phyloP scores from a whole-genome alignment of 2,113 vertebrate genomes.

The Peromyscus polionotus region DNA sequence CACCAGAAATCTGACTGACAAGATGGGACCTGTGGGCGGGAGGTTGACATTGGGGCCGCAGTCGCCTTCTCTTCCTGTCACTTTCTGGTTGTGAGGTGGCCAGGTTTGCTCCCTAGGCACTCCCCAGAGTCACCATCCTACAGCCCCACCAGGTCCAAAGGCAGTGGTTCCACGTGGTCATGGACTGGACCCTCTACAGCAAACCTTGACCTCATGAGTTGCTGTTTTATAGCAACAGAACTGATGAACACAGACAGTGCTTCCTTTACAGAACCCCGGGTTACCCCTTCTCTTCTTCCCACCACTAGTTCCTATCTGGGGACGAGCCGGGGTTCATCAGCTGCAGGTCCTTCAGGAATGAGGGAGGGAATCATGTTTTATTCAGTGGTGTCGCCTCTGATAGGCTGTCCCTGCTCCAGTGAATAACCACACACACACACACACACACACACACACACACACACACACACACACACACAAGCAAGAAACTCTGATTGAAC shows the following conservation, averaged over 20 bases:
- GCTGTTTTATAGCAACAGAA: background rate
- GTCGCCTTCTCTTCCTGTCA: background rate
- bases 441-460: no score
- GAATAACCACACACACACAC: background rate
- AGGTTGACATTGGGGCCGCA: no score
- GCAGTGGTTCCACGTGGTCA: background rate
- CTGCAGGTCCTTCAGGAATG: background rate
- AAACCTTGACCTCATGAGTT: background rate
- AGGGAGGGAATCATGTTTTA: no score
- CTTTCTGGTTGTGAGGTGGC: background rate
- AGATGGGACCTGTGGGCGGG: no score
- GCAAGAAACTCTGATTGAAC: background rate
- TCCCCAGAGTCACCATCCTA: background rate
- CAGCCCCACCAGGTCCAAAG: no score
- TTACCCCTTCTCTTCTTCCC: background rate
- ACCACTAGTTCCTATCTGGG: constrained; percentile 12
- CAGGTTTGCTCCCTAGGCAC: background rate
- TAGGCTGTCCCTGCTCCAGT: background rate
- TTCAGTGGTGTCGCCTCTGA: background rate
- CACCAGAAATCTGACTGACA: background rate
- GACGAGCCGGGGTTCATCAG: background rate
- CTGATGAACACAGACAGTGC: fast-evolving
- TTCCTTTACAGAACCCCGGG: background rate
- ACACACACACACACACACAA: no score
- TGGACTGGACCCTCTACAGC: background rate